These are phyloP conservation scores for Oreohelix idahoensis DNA, from an alignment of 1,140 invertebrate species.

Conservation along the genomic window DNA sequence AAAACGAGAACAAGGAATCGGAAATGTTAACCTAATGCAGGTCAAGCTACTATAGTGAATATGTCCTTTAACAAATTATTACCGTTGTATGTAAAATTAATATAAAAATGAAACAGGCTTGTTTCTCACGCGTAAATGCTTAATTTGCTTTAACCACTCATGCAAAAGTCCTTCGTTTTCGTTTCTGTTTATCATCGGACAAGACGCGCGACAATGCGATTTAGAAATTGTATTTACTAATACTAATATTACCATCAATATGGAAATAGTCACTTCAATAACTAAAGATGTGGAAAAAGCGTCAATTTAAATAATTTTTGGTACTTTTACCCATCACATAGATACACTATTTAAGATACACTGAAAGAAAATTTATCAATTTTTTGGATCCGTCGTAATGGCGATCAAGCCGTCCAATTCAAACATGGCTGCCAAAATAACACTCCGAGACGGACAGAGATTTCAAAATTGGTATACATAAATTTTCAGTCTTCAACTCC, in stretches of 20 bases:
- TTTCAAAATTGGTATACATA: background rate
- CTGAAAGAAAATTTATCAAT: slow-evolving; percentile 30
- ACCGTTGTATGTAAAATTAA: background rate
- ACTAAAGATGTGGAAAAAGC: background rate
- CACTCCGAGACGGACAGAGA: slow-evolving; percentile 1
- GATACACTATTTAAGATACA: background rate
- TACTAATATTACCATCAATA: background rate
- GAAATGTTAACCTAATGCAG: background rate
- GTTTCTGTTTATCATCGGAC: background rate
- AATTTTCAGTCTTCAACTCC: no score
- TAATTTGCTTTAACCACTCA: background rate
- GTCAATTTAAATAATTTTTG: slow-evolving; percentile 38
- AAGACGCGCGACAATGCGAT: slow-evolving; percentile 5
- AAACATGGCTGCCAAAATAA: slow-evolving; percentile 41
- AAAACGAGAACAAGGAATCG: background rate
- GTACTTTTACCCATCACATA: background rate
- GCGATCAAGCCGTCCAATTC: slow-evolving; percentile 36
- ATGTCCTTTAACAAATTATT: background rate
- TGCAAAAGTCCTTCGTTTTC: background rate
- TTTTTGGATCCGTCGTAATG: slow-evolving; percentile 23
- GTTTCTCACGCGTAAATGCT: background rate
- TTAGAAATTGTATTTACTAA: slow-evolving; percentile 7
- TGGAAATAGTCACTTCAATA: background rate
- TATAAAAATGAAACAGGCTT: background rate
- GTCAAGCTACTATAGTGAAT: background rate